Evolutionary conservation across 1,140 invertebrate species (phyloP), one percentile per base, ranked within the genome.

Genomic region (Cherax destructor): DNA sequence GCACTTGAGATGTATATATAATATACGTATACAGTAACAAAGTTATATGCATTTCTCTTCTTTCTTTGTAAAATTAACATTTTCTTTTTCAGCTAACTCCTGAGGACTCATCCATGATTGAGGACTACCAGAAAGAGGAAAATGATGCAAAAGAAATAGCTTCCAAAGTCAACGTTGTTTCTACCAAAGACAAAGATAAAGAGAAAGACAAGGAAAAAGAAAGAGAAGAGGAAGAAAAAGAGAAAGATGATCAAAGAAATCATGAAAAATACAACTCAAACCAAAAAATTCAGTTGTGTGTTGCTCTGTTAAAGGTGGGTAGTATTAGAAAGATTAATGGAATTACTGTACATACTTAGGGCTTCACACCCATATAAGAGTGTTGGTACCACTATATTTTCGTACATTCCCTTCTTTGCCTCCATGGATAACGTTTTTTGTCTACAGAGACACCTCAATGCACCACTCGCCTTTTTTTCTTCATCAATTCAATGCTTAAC

Each of bases 271-370:
- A 84, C n/a, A 78, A 78, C 30, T 84, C 94, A 93, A 99, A 99
- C 95, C 99, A 99, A 95, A 99, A 99, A 94, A 96, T 99, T 93
- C 97, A 98, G 69, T 95, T 99, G 7, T 97, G 97, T 94, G 97
- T 99, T 94, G 98, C 98, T 2, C 94, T 99, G 6, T 94, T 92
- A 49, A 83, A 93, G 92, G 91, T 92, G 3, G 79, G 91, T 65
- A 87, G 91, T 65, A 21, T 18, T 16, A n/a, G 61, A 13, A 56
- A 10, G 52, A 10, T 41, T 41, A 41, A 41, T 41, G 30, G 30
- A 41, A 41, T 41, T 41, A 41, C 30, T 41, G 30, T 41, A 41
- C 30, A 41, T 41, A 41, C 30, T 41, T 41, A 0, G 30, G 30
- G n/a, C n/a, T n/a, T n/a, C n/a, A n/a, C n/a, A n/a, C n/a, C n/a